Evolutionary conservation across 64 coral and sea anemone genomes (phyloP).

Genomic region (Hydrozoanthus tunicans): DNA sequence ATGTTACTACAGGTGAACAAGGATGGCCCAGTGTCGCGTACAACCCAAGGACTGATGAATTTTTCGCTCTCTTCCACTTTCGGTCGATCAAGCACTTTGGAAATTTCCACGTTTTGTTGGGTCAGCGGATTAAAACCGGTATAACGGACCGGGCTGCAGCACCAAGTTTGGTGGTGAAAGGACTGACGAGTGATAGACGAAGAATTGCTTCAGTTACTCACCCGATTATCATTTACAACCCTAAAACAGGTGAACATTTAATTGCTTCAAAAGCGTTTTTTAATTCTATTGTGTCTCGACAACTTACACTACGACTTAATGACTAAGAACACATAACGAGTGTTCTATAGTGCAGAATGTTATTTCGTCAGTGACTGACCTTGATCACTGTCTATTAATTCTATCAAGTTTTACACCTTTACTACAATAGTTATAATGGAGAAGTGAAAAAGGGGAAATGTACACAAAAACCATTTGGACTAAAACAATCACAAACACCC

Average conservation of each 20-base stretch:
- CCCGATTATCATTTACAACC: conserved; percentile 68
- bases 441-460: too few species aligned
- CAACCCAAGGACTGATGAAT: conserved; percentile 65
- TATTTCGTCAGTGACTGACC: too few species aligned
- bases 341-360: too few species aligned
- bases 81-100: conserved; percentile 59
- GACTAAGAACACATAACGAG: too few species aligned
- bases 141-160: conserved; percentile 51
- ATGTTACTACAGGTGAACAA: conserved; percentile 66
- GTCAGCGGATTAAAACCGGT: conserved; percentile 63
- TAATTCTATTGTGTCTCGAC: not conserved
- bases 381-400: too few species aligned
- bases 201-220: conserved; percentile 26
- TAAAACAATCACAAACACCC: too few species aligned
- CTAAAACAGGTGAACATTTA: conserved; percentile 62
- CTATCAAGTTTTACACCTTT: too few species aligned
- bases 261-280: not conserved
- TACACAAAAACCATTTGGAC: too few species aligned
- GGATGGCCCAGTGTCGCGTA: conserved; percentile 81
- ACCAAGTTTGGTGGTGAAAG: conserved; percentile 55
- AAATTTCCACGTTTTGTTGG: conserved; percentile 63
- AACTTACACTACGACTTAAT: too few species aligned
- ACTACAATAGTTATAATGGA: too few species aligned
- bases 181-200: not conserved
- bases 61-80: conserved; percentile 78